Evolutionary conservation across 2,113 vertebrate genomes (phyloP).

Genomic region (Platysteira castanea): DNA sequence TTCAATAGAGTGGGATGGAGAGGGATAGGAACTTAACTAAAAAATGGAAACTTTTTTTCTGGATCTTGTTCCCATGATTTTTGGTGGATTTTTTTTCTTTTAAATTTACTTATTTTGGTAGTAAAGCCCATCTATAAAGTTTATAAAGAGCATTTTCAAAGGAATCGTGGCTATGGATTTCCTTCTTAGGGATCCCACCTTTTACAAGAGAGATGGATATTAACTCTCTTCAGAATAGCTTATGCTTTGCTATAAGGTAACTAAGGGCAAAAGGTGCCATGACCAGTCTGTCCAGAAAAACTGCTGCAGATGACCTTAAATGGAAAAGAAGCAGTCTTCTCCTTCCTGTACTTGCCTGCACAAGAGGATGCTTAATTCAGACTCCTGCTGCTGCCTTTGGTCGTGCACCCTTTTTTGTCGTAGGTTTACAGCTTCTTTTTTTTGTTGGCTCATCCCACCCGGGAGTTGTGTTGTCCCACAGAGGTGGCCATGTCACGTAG

Average conservation of each 20-base stretch:
- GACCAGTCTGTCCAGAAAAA: background rate
- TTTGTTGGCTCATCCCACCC: background rate
- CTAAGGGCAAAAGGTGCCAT: background rate
- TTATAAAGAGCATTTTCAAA: background rate
- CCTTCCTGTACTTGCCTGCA: background rate
- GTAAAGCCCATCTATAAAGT: background rate
- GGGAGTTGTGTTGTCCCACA: background rate
- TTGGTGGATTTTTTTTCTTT: too few species aligned
- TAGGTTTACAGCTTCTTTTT: background rate
- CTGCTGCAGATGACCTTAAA: background rate
- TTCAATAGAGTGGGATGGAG: background rate
- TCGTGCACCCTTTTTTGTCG: accelerated
- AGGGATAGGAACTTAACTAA: background rate
- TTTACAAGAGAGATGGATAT: background rate
- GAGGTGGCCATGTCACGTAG: accelerated
- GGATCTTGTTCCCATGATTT: background rate
- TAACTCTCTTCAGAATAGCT: background rate
- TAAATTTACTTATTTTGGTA: background rate
- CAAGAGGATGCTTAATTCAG: background rate
- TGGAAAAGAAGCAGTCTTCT: background rate
- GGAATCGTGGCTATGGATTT: background rate
- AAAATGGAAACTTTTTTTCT: background rate
- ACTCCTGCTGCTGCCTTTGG: background rate
- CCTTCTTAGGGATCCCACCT: background rate
- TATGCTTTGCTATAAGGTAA: background rate